These are phyloP conservation scores for Pelosia muscerda DNA, from an alignment of 2,888 invertebrate species.

Conservation along the genomic window DNA sequence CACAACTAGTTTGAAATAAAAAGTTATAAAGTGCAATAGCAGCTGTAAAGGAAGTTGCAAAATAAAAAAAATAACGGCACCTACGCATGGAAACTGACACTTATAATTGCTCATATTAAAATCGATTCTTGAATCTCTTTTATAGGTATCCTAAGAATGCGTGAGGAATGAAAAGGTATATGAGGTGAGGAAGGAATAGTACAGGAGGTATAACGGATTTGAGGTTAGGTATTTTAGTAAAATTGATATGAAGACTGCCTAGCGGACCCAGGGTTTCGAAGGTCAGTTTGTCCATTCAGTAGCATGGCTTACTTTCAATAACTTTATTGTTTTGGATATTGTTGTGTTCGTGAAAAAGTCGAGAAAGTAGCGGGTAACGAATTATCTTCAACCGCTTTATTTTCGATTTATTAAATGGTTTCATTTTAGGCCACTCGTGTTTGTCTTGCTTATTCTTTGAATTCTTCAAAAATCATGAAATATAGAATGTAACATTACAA, in stretches of 20 bases:
- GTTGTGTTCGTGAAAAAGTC: too few relatives aligned
- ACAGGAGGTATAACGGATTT: background rate
- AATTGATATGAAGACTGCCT: too few relatives aligned
- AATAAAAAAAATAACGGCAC: background rate
- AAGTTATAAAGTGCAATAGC: background rate
- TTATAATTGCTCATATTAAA: background rate
- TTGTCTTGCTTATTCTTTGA: background rate
- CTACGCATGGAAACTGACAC: background rate
- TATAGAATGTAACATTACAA: conserved; percentile 11
- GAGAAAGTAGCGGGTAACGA: background rate
- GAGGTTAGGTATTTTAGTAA: background rate
- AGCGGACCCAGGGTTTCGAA: too few relatives aligned
- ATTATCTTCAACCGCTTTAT: background rate
- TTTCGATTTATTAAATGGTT: background rate
- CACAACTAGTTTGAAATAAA: too few relatives aligned
- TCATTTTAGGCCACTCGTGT: background rate
- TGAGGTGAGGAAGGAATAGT: too few relatives aligned
- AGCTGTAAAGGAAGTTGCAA: background rate
- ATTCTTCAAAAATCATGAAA: background rate
- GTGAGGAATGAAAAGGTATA: background rate
- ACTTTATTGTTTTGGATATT: too few relatives aligned
- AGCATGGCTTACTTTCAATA: too few relatives aligned
- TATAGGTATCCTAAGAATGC: background rate
- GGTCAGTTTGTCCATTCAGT: too few relatives aligned
- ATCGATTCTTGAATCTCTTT: background rate